phyloP scores from a whole-genome alignment of 2,797 vertebrate species.

The Parauchenoglanis punctatus region DNA sequence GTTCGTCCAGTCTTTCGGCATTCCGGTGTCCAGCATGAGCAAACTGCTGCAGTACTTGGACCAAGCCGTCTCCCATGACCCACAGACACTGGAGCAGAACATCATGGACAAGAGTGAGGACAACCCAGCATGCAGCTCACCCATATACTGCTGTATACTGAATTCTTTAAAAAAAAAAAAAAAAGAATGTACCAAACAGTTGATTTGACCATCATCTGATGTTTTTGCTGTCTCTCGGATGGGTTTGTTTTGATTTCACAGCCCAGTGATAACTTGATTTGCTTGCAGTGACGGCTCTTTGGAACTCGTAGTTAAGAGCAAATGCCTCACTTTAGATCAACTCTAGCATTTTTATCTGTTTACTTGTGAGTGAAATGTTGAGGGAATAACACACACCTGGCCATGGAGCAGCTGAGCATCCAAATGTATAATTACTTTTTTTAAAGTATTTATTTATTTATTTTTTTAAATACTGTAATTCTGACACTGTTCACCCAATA shows the following conservation, averaged over 20 bases:
- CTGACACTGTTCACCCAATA: neutral
- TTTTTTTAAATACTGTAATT: neutral
- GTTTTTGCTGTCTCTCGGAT: too few species aligned
- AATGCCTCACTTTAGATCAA: too few species aligned
- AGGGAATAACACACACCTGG: neutral
- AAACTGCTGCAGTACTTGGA: constrained; percentile 96
- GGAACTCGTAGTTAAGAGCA: neutral
- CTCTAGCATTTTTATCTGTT: too few species aligned
- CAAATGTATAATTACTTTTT: neutral
- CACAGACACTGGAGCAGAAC: constrained; percentile 90
- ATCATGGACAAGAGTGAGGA: constrained; percentile 98
- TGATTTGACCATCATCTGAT: too few species aligned
- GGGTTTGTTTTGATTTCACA: too few species aligned
- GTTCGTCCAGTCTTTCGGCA: constrained; percentile 97
- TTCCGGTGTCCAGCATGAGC: constrained; percentile 99
- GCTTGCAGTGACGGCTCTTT: neutral
- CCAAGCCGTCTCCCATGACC: constrained; percentile 93
- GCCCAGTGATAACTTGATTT: neutral
- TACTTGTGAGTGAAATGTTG: too few species aligned
- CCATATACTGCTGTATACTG: neutral
- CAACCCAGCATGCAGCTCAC: neutral
- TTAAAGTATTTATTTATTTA: too few species aligned
- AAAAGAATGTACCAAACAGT: too few species aligned
- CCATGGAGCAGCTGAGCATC: neutral
- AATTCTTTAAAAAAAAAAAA: too few species aligned